Conservation (phyloP, 2,113 vertebrate species). For the Anhinga rufa region DNA sequence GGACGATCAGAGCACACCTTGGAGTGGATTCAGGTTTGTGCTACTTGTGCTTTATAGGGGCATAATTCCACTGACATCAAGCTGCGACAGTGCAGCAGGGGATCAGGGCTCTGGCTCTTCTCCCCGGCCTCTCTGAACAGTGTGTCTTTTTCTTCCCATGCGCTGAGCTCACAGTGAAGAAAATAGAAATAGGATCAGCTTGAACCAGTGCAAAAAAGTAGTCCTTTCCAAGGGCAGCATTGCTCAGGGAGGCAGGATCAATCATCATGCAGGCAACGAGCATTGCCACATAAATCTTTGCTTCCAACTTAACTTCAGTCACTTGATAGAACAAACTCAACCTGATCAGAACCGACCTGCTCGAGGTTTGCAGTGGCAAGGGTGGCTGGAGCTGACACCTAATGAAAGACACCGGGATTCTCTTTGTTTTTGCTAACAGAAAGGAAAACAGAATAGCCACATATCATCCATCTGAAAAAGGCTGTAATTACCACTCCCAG, state of each 20-base stretch:
- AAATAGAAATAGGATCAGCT: neutral
- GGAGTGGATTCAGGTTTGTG: neutral
- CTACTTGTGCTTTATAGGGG: neutral
- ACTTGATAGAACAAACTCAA: neutral
- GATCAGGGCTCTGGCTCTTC: neutral
- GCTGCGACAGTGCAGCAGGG: neutral
- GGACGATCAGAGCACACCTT: neutral
- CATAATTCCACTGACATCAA: neutral
- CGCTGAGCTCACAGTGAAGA: neutral
- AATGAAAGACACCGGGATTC: neutral
- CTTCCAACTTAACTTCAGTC: neutral
- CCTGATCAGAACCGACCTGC: neutral
- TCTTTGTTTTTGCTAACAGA: neutral
- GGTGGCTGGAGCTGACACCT: slow-evolving; percentile 13
- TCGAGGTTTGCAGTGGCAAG: neutral
- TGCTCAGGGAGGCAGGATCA: neutral
- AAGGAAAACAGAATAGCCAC: slow-evolving; percentile 5
- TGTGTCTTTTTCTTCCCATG: neutral
- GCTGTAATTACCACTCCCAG: slow-evolving; percentile 49
- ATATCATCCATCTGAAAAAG: neutral
- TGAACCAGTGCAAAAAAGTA: neutral
- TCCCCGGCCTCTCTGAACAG: neutral
- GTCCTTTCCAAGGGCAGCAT: neutral
- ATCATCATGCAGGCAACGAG: fast-evolving
- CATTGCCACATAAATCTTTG: neutral